Evolutionary conservation across 2,888 invertebrate species (phyloP).

Genomic region (Synanthedon tipuliformis): DNA sequence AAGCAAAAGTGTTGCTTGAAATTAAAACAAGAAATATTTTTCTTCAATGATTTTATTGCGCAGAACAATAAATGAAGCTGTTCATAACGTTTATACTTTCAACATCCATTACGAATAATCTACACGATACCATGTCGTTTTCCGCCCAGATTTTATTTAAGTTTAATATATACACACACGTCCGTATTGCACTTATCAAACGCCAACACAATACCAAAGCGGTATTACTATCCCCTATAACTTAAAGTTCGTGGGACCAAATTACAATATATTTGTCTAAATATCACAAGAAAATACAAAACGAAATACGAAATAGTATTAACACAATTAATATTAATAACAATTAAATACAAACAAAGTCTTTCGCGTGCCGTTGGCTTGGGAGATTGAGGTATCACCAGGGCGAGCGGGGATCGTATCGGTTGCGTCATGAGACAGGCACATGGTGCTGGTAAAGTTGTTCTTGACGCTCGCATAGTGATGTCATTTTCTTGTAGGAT

Average conservation of each 20-base stretch:
- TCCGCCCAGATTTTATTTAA: slow-evolving; percentile 43
- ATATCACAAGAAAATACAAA: slow-evolving; percentile 71
- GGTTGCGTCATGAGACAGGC: slow-evolving; percentile 65
- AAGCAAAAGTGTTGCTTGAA: slow-evolving; percentile 15
- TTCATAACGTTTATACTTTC: slow-evolving; percentile 68
- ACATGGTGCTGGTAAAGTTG: slow-evolving; percentile 68
- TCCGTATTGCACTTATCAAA: slow-evolving; percentile 64
- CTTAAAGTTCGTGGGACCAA: slow-evolving; percentile 66
- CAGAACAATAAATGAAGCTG: slow-evolving; percentile 70
- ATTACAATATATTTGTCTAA: slow-evolving; percentile 67
- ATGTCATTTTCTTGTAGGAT: slow-evolving; percentile 66
- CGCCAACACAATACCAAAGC: slow-evolving; percentile 51
- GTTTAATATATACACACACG: slow-evolving; percentile 50
- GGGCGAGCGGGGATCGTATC: slow-evolving; percentile 39
- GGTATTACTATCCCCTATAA: slow-evolving; percentile 52
- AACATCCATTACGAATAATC: slow-evolving; percentile 68
- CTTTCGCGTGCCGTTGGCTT: slow-evolving; percentile 32
- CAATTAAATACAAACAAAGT: slow-evolving; percentile 61
- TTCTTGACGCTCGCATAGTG: slow-evolving; percentile 64
- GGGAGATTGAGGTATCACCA: slow-evolving; percentile 51
- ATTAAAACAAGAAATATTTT: slow-evolving; percentile 59
- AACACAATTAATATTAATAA: slow-evolving; percentile 68
- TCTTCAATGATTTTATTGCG: slow-evolving; percentile 68
- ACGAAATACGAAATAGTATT: slow-evolving; percentile 67
- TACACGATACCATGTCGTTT: slow-evolving; percentile 60